Evolutionary conservation across 2,113 vertebrate genomes (phyloP), one percentile per base, ranked within the genome.

Genomic region (Triplophysa siluroides): DNA sequence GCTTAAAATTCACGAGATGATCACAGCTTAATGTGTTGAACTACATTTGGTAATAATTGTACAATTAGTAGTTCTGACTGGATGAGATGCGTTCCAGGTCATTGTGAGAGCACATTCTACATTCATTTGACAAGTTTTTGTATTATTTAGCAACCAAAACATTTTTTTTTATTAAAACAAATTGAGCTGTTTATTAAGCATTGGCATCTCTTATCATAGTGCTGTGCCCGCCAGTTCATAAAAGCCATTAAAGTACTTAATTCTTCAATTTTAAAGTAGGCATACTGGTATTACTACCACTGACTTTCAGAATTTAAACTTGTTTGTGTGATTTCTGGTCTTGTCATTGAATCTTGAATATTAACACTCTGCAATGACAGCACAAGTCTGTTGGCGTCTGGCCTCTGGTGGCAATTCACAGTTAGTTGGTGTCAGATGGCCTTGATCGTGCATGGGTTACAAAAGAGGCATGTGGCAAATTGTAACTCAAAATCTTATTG

Each of bases 401-500:
- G 45, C n/a, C 58, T 66, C 77, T 14, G 6, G 76, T 74, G 18
- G 79, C 76, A 87, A 60, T 90, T 92, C 84, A 71, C 18, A 88
- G 83, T 85, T 87, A 84, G 78, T 71, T 63, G 81, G 85, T 87
- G 81, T 90, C 87, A 82, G 77, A 65, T 41, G 79, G 83, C 78
- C 77, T 50, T 3, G 76, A 79, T 82, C 77, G 69, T 83, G 87
- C 84, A 76, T 86, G 45, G 86, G 67, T 84, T 86, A 75, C 81
- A 76, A 82, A 84, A 76, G 76, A 86, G 85, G 88, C 65, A 85
- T 75, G 86, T 83, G 85, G 72, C 87, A 87, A 88, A 90, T 87
- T 87, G 84, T 79, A 87, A 87, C 84, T 84, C 82, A 85, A 91
- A 93, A 94, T 88, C 92, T 93, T 90, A 94, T 94, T 92, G 92